A percentile compares a stretch with the other conserved stretches of the same genome.
Conservation (phyloP, 2,113 vertebrate species). For the Rafetus swinhoei region DNA sequence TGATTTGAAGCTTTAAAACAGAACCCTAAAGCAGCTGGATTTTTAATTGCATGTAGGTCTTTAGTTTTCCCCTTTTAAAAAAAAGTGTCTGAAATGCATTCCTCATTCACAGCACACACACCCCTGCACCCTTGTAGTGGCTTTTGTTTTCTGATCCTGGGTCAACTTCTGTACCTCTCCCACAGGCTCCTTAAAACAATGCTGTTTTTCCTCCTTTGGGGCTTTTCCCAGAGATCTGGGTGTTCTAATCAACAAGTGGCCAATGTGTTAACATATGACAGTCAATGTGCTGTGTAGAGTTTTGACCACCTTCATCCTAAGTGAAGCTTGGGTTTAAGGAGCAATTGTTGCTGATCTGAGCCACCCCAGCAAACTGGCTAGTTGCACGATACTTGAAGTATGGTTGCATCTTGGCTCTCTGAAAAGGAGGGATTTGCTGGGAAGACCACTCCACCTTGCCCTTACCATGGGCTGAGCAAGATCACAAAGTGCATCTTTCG, state of each 20-base stretch:
- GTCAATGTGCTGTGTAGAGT: not conserved
- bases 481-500: fast-evolving
- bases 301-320: not conserved
- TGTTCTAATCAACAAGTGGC: not conserved
- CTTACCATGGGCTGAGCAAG: fast-evolving
- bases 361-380: not conserved
- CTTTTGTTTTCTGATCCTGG: not conserved
- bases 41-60: not conserved
- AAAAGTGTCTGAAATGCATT: not conserved
- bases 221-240: not conserved
- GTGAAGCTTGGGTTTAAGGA: not conserved
- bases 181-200: not conserved
- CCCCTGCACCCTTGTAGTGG: fast-evolving
- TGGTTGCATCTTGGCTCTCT: not conserved
- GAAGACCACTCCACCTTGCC: not conserved
- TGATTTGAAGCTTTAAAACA: not conserved
- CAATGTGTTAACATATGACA: not conserved
- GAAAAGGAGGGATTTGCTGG: fast-evolving
- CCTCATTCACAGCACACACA: not conserved
- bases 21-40: not conserved
- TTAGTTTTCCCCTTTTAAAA: not conserved
- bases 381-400: not conserved
- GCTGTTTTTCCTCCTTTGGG: not conserved
- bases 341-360: not conserved
- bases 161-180: not conserved